Conservation (phyloP, 2,888 invertebrate species). For the Acanthococcus lagerstroemiae region DNA sequence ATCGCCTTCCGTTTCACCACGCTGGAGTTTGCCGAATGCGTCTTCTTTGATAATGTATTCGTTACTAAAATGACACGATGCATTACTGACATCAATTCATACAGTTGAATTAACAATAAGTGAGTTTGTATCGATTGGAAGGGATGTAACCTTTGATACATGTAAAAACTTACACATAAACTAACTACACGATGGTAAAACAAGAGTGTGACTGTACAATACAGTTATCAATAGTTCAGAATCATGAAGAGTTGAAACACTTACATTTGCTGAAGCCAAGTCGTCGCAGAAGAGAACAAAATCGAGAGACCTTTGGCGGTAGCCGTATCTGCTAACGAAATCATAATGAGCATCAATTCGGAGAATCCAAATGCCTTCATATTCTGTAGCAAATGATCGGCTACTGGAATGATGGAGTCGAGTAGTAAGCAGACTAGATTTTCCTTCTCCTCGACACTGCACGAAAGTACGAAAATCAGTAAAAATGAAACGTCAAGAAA, state of each 20-base stretch:
- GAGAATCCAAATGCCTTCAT: slow-evolving; percentile 62
- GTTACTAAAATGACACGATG: background rate
- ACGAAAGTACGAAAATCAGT: too few species aligned
- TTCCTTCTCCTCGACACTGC: slow-evolving; percentile 41
- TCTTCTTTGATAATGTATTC: slow-evolving; percentile 16
- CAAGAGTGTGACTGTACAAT: background rate
- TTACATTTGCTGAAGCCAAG: slow-evolving; percentile 25
- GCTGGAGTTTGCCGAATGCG: slow-evolving; percentile 9
- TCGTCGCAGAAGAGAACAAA: slow-evolving; percentile 47
- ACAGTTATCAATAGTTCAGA: background rate
- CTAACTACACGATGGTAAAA: background rate
- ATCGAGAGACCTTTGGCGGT: slow-evolving; percentile 67
- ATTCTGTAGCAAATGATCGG: slow-evolving; percentile 49
- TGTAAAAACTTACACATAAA: too few species aligned
- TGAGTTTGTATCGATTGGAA: too few species aligned
- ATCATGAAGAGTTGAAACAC: background rate
- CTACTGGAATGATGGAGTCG: slow-evolving; percentile 62
- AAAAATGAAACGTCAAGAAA: background rate
- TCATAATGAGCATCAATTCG: slow-evolving; percentile 67
- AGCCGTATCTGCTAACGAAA: slow-evolving; percentile 74
- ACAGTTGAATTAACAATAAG: background rate
- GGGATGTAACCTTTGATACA: background rate
- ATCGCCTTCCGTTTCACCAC: slow-evolving; percentile 20
- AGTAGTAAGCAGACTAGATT: slow-evolving; percentile 56
- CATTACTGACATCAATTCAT: background rate